Evolutionary conservation across 2,113 vertebrate species (phyloP).

Genomic region (Podarcis raffonei): DNA sequence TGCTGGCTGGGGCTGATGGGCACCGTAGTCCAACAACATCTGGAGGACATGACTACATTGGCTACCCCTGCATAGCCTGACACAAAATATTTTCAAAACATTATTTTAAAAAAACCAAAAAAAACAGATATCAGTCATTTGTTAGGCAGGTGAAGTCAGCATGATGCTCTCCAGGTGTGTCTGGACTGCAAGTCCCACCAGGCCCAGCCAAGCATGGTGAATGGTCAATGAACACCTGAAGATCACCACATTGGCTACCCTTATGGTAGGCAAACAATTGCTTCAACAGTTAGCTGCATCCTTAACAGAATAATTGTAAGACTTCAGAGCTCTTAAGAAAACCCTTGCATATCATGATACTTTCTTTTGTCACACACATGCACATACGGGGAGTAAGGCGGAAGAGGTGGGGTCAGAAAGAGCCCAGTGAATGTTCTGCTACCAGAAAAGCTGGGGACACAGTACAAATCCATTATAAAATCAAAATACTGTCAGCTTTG

Average conservation of each 20-base stretch:
- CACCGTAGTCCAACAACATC: too few species aligned
- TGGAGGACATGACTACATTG: too few species aligned
- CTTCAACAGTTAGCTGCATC: slow-evolving; percentile 45
- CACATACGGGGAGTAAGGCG: slow-evolving; percentile 47
- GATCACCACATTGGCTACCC: background rate
- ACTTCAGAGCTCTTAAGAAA: slow-evolving; percentile 65
- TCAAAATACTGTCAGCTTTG: slow-evolving; percentile 69
- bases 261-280: slow-evolving; percentile 23
- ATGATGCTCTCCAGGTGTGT: too few species aligned
- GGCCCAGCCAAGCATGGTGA: background rate
- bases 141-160: too few species aligned
- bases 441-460: slow-evolving; percentile 65
- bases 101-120: slow-evolving; percentile 38
- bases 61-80: slow-evolving; percentile 29
- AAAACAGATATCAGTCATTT: slow-evolving; percentile 42
- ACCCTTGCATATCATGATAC: slow-evolving; percentile 65
- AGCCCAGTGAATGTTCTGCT: slow-evolving; percentile 57
- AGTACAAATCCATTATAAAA: slow-evolving; percentile 72
- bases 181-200: too few species aligned
- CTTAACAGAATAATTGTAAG: slow-evolving; percentile 50
- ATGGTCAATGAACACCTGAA: background rate
- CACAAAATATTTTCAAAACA: slow-evolving; percentile 51
- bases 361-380: slow-evolving; percentile 59
- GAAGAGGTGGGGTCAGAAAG: slow-evolving; percentile 42
- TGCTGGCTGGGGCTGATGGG: too few species aligned